Conservation (phyloP, 1,140 invertebrate species). For the Goniozus legneri region DNA sequence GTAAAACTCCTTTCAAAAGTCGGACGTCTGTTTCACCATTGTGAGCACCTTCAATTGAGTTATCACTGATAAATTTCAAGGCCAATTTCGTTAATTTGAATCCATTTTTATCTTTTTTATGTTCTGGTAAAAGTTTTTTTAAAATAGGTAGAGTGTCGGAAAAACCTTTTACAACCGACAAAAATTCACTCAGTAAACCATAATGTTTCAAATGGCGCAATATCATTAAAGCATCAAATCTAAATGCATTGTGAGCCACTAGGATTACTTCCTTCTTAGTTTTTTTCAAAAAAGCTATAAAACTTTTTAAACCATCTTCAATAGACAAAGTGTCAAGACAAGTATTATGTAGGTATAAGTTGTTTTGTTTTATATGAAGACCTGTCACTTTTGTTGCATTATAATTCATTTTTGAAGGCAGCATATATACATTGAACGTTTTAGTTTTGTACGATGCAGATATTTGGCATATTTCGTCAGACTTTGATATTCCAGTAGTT, state of each 20-base stretch:
- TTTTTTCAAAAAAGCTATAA: not conserved
- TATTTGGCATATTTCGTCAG: slow-evolving; percentile 10
- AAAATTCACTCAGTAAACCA: not conserved
- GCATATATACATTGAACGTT: not conserved
- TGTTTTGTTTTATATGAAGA: not conserved
- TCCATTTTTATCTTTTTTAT: not conserved
- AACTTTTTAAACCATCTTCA: not conserved
- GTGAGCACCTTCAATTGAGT: not conserved
- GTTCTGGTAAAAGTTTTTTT: slow-evolving; percentile 2
- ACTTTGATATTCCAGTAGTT: slow-evolving; percentile 5
- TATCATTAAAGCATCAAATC: not conserved
- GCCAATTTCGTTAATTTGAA: not conserved
- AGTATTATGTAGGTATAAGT: not conserved
- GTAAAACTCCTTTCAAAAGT: not conserved
- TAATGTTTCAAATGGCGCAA: slow-evolving; percentile 1
- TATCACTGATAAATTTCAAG: not conserved
- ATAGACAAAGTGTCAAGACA: not conserved
- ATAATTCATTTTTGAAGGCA: not conserved
- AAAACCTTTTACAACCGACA: not conserved
- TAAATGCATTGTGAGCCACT: slow-evolving; percentile 8
- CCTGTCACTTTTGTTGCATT: slow-evolving; percentile 1
- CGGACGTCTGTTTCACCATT: not conserved
- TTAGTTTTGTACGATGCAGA: not conserved
- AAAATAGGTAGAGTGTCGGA: not conserved
- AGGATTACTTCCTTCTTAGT: not conserved